These are phyloP conservation scores for Tokudaia muenninki DNA, from an alignment of 2,797 vertebrate genomes.

Conservation along the genomic window DNA sequence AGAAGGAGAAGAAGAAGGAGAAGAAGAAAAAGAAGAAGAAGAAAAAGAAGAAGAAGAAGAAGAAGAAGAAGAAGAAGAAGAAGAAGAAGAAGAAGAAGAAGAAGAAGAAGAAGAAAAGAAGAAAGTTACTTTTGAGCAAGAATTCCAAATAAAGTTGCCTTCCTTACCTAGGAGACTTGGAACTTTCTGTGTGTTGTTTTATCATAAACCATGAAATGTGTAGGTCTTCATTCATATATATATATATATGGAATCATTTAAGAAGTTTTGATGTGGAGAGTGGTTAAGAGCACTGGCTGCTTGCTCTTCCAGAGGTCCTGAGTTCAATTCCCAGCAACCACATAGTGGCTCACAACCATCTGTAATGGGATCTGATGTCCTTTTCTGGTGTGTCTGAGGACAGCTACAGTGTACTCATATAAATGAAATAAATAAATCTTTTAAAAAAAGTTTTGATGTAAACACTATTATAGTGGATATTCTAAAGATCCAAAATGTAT, in stretches of 20 bases:
- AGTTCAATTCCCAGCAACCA: too few relatives aligned
- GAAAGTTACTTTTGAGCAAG: not conserved
- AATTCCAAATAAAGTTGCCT: not conserved
- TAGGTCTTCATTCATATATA: not conserved
- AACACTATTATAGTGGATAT: constrained; percentile 68
- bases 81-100: not conserved
- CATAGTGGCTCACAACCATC: too few relatives aligned
- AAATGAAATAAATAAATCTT: too few relatives aligned
- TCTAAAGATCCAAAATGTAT: constrained; percentile 60
- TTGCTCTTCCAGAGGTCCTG: too few relatives aligned
- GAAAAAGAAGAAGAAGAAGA: not conserved
- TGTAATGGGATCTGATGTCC: too few relatives aligned
- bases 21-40: too few relatives aligned
- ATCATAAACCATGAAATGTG: not conserved
- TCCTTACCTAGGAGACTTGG: not conserved
- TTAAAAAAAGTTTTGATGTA: constrained; percentile 50
- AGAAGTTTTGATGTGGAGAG: constrained; percentile 42
- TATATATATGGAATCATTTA: constrained; percentile 37
- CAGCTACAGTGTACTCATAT: too few relatives aligned
- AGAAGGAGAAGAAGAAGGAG: too few relatives aligned
- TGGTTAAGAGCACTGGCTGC: too few relatives aligned
- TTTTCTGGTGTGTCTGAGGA: too few relatives aligned
- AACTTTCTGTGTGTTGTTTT: not conserved
- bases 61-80: too few relatives aligned
- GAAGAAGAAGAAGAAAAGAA: not conserved